Conservation (phyloP, 2,797 vertebrate species). For the Amblyopsis hoosieri region DNA sequence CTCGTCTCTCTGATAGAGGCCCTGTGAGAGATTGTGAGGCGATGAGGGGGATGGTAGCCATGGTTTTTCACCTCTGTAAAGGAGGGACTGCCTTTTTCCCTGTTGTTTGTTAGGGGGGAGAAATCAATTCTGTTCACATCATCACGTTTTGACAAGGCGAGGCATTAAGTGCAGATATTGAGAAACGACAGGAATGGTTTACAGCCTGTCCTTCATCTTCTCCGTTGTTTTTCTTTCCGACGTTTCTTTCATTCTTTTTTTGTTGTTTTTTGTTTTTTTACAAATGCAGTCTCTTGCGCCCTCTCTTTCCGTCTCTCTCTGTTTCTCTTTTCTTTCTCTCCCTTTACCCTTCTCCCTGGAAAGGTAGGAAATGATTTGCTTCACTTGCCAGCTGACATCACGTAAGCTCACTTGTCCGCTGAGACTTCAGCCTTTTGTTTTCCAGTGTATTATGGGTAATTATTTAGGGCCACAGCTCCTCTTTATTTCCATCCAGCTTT, state of each 20-base stretch:
- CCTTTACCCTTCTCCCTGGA: background rate
- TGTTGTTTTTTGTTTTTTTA: background rate
- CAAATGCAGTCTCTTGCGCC: background rate
- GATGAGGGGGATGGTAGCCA: constrained; percentile 72
- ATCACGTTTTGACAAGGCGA: constrained; percentile 75
- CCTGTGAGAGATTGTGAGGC: constrained; percentile 72
- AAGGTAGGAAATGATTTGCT: constrained; percentile 55
- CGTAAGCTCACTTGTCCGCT: constrained; percentile 71
- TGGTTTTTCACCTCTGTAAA: constrained; percentile 77
- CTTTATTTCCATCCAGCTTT: constrained; percentile 45
- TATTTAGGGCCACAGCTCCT: constrained; percentile 69
- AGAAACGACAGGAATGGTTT: constrained; percentile 74
- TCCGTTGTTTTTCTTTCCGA: background rate
- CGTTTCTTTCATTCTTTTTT: background rate
- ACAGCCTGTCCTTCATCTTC: constrained; percentile 68
- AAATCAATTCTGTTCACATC: constrained; percentile 76
- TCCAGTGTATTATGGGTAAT: constrained; percentile 76
- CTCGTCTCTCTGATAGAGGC: constrained; percentile 71
- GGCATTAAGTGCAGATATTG: constrained; percentile 75
- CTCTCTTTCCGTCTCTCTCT: background rate
- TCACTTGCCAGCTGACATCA: constrained; percentile 76
- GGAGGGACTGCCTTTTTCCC: constrained; percentile 72
- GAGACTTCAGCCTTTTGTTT: constrained; percentile 74
- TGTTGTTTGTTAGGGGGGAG: constrained; percentile 72
- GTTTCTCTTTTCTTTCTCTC: background rate